These are phyloP conservation scores for Campoletis sonorensis DNA, from an alignment of 1,140 invertebrate species.

Conservation along the genomic window DNA sequence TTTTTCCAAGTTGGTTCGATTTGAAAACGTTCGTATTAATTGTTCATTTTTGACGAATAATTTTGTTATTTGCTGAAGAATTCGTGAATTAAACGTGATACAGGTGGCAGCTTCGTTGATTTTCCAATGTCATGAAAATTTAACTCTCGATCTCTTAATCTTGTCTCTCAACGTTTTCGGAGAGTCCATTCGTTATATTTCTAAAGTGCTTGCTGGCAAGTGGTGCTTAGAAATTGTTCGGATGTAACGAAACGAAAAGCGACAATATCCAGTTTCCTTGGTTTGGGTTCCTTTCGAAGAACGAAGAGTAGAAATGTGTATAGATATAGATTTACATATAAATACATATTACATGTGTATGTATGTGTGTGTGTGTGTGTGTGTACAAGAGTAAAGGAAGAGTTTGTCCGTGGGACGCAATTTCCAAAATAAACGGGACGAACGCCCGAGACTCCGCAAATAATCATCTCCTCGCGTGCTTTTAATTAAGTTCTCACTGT, in stretches of 20 bases:
- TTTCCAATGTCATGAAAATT: background rate
- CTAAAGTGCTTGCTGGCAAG: background rate
- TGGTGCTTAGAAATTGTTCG: slow-evolving; percentile 42
- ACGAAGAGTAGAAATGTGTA: background rate
- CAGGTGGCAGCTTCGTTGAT: background rate
- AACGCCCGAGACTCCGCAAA: slow-evolving; percentile 70
- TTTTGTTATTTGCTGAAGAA: no score
- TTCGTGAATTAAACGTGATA: no score
- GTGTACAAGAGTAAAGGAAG: slow-evolving; percentile 24
- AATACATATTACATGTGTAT: background rate
- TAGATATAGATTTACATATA: background rate
- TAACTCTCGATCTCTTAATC: background rate
- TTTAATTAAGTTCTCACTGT: slow-evolving; percentile 76
- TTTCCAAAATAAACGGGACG: slow-evolving; percentile 76
- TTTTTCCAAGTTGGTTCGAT: no score
- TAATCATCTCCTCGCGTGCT: slow-evolving; percentile 77
- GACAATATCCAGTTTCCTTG: background rate
- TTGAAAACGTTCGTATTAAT: no score
- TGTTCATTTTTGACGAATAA: no score
- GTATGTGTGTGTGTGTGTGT: background rate
- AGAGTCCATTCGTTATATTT: slow-evolving; percentile 41
- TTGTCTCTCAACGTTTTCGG: background rate
- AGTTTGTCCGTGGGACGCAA: slow-evolving; percentile 66
- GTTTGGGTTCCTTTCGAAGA: slow-evolving; percentile 2
- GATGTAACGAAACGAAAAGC: background rate